Evolutionary conservation across 2,888 invertebrate genomes (phyloP), one percentile per base, ranked within the genome.

Genomic region (Xestia c-nigrum): DNA sequence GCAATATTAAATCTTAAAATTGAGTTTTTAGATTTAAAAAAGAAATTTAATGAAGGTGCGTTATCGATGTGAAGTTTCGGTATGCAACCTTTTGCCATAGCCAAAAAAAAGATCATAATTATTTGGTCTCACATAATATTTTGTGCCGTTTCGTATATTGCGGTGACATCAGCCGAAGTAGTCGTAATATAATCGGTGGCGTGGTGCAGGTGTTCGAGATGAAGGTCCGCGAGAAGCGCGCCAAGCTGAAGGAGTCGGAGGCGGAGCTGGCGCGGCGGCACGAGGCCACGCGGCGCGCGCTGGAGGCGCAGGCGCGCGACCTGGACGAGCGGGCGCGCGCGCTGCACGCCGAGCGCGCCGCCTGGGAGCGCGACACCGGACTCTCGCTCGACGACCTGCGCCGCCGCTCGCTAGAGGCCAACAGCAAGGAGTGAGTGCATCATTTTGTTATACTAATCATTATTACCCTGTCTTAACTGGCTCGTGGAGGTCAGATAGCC

Each of bases 141-240:
- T 55, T 1, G 12, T 5, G n/a, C 4, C 21, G n/a, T n/a, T n/a
- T 55, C 12, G 12, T 12, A 55, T n/a, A 55, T n/a, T 9, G 10
- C 52, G 52, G 52, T n/a, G 4, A 52, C n/a, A 3, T 52, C n/a
- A 1, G 10, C n/a, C 5, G n/a, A n/a, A 10, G 10, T 1, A 55
- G n/a, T 10, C 5, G 10, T 59, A 16, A 59, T 31, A 59, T 31
- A 19, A 31, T 19, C 2, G 19, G 3, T 3, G 31, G 19, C 9
- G 19, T 4, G 31, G 7, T 5, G 38, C 89, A 96, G 96, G 99
- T 99, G 85, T 99, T 99, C 95, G 99, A 99, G 94, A 99, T 99
- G 98, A 99, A 99, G 97, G 99, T 98, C 46, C 98, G 98, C 91
- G 99, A 99, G 95, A 99, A 99, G 97, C 98, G 98, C 93, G 99